A percentile compares a stretch with the other conserved stretches of the same genome.
Conservation (phyloP, 2,113 vertebrate species). For the Uria lomvia region DNA sequence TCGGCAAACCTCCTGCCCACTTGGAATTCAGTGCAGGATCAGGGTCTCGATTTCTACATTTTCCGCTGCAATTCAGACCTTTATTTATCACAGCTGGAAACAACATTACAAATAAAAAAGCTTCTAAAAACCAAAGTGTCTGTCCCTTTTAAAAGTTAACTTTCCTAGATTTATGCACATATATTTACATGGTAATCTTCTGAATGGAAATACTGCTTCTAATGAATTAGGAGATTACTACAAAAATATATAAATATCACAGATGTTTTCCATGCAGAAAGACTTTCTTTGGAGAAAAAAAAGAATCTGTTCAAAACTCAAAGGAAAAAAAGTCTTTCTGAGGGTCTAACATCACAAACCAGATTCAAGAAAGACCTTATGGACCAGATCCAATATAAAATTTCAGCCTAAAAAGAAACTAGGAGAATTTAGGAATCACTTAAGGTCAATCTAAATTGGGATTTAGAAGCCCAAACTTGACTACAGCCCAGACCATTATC, state of each 20-base stretch:
- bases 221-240: constrained; percentile 34
- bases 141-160: constrained; percentile 42
- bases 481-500: not conserved
- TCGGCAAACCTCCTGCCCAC: not conserved
- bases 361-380: not conserved
- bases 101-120: constrained; percentile 35
- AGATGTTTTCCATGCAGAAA: constrained; percentile 16
- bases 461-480: constrained; percentile 1
- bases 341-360: not conserved
- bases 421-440: not conserved
- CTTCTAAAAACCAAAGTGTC: constrained; percentile 6
- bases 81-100: constrained; percentile 48
- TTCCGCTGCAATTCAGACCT: constrained; percentile 4
- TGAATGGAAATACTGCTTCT: not conserved
- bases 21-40: constrained; percentile 20
- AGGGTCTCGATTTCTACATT: not conserved
- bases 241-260: constrained; percentile 36
- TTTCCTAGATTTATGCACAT: constrained; percentile 40
- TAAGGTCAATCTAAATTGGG: not conserved
- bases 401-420: not conserved
- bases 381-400: not conserved
- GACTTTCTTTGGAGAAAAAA: not conserved
- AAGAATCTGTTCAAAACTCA: not conserved
- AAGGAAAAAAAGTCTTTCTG: not conserved
- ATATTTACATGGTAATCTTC: constrained; percentile 49